These are phyloP conservation scores for Sesia apiformis DNA, from an alignment of 2,888 invertebrate genomes.

Conservation along the genomic window DNA sequence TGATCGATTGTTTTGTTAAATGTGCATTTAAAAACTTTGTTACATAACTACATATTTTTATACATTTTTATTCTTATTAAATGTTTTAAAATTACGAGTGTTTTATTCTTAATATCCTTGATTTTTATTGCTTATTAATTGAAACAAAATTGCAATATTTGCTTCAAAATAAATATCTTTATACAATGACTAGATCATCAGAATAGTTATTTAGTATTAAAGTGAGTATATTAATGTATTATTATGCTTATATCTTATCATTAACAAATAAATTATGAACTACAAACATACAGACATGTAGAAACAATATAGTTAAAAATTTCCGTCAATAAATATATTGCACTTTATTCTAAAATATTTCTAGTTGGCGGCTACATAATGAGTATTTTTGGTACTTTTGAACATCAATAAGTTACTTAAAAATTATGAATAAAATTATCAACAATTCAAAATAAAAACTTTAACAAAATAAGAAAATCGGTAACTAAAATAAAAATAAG, in stretches of 20 bases:
- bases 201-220: no score
- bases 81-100: background rate
- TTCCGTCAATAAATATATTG: conserved; percentile 50
- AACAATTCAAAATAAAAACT: conserved; percentile 6
- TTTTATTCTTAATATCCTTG: background rate
- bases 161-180: background rate
- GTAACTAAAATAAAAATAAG: background rate
- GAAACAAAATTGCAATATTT: background rate
- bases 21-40: background rate
- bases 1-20: background rate
- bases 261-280: no score
- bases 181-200: background rate
- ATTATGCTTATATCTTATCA: no score
- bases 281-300: no score
- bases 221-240: no score
- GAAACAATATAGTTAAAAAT: no score
- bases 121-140: background rate
- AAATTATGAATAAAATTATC: conserved; percentile 18
- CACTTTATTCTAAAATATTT: conserved; percentile 23
- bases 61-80: conserved; percentile 2
- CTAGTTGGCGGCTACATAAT: conserved; percentile 8
- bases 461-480: background rate
- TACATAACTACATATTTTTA: background rate
- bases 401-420: conserved; percentile 5
- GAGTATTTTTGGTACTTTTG: conserved; percentile 27